phyloP scores from a whole-genome alignment of 1,140 invertebrate species.

The Drosophila lini region DNA sequence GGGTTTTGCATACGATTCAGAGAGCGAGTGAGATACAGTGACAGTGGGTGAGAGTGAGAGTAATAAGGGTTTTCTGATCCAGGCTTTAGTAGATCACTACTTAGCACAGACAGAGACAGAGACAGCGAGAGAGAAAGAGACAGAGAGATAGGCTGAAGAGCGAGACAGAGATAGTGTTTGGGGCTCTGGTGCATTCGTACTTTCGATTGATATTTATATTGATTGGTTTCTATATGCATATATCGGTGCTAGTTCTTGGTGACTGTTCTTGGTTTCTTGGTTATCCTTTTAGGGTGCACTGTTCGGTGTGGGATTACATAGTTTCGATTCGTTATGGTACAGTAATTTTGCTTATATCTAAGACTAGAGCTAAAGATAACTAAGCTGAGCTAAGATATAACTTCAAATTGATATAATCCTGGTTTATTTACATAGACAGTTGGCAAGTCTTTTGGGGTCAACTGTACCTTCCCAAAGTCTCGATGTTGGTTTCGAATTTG shows the following conservation, averaged over 20 bases:
- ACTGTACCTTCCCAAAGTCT: slow-evolving; percentile 14
- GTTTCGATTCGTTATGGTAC: slow-evolving; percentile 48
- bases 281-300: slow-evolving; percentile 31
- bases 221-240: slow-evolving; percentile 25
- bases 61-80: slow-evolving; percentile 23
- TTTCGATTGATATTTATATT: slow-evolving; percentile 12
- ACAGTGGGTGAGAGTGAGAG: slow-evolving; percentile 12
- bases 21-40: slow-evolving; percentile 44
- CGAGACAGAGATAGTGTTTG: slow-evolving; percentile 29
- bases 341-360: slow-evolving; percentile 48
- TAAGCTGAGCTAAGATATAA: slow-evolving; percentile 12
- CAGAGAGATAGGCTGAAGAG: slow-evolving; percentile 16
- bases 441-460: slow-evolving; percentile 14
- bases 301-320: slow-evolving; percentile 33
- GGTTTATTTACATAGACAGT: slow-evolving; percentile 35
- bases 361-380: slow-evolving; percentile 39
- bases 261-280: slow-evolving; percentile 27
- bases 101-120: slow-evolving; percentile 40
- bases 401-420: not conserved
- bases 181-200: slow-evolving; percentile 33
- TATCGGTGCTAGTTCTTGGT: slow-evolving; percentile 47
- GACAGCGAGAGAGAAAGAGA: slow-evolving; percentile 22
- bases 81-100: slow-evolving; percentile 30
- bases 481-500: slow-evolving; percentile 2
- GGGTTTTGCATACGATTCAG: slow-evolving; percentile 59